Percentiles rank a stretch among this genome's conserved stretches.
phyloP scores from a whole-genome alignment of 2,797 vertebrate genomes.

The Enteromius treurensis region DNA sequence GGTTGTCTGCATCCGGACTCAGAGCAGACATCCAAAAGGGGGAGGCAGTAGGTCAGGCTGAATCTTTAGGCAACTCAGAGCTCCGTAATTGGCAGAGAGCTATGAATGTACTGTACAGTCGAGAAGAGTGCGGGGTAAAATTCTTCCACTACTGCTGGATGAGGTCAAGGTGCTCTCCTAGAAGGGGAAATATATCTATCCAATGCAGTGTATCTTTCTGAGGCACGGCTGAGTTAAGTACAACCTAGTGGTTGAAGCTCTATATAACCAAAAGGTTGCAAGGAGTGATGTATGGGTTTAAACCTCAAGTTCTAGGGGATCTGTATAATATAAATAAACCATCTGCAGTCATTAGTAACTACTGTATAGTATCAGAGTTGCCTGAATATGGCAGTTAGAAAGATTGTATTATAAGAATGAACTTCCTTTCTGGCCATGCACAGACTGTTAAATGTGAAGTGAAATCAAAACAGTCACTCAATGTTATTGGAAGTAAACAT shows the following conservation, averaged over 20 bases:
- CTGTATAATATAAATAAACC: not conserved
- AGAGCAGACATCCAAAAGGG: slow-evolving; percentile 33
- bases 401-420: not conserved
- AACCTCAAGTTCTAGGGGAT: not conserved
- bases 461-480: not conserved
- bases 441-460: not conserved
- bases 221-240: not conserved
- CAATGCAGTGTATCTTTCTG: not conserved
- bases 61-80: slow-evolving; percentile 20
- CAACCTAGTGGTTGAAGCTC: not conserved
- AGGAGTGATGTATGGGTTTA: not conserved
- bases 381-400: not conserved
- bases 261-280: not conserved
- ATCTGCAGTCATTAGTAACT: not conserved
- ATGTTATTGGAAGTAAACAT: not conserved
- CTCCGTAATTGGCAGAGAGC: slow-evolving; percentile 57
- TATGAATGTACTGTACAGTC: slow-evolving; percentile 53
- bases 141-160: not conserved
- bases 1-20: slow-evolving; percentile 44
- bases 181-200: not conserved
- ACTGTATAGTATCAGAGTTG: not conserved
- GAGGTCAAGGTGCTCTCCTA: not conserved
- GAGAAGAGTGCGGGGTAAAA: not conserved
- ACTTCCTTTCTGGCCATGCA: not conserved
- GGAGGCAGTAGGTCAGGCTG: slow-evolving; percentile 29